phyloP scores from a whole-genome alignment of 2,113 vertebrate species.

The Gymnogyps californianus region DNA sequence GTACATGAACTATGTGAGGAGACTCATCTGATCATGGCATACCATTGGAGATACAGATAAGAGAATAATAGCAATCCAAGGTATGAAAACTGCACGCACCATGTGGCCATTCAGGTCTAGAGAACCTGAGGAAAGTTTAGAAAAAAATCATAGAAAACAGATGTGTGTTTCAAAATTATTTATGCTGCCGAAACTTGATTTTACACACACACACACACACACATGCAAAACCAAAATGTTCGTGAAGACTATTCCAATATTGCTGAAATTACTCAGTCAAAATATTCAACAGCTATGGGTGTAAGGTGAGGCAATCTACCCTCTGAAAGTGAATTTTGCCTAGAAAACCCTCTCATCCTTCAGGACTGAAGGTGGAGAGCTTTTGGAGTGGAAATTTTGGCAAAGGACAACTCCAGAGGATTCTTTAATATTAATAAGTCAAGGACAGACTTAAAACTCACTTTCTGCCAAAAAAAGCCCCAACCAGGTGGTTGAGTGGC shows the following conservation, averaged over 20 bases:
- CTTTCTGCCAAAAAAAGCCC: background rate
- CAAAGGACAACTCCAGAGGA: background rate
- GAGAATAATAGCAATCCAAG: background rate
- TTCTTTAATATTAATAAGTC: background rate
- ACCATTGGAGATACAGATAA: background rate
- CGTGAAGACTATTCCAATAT: background rate
- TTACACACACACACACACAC: background rate
- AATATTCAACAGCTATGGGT: background rate
- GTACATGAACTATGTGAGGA: background rate
- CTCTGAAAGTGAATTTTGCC: background rate
- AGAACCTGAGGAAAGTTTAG: background rate
- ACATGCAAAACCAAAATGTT: background rate
- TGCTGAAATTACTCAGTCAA: background rate
- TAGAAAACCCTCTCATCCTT: background rate
- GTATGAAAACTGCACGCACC: background rate
- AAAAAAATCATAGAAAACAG: background rate
- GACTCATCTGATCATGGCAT: background rate
- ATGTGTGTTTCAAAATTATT: background rate
- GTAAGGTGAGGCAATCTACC: background rate
- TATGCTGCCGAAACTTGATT: background rate
- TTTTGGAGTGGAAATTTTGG: background rate
- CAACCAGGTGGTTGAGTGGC: background rate
- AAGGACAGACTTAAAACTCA: background rate
- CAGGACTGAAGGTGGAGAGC: background rate
- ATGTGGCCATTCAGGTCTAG: background rate